These are phyloP conservation scores for Eugnorisma glareosa DNA, from an alignment of 2,888 invertebrate genomes.

Conservation along the genomic window DNA sequence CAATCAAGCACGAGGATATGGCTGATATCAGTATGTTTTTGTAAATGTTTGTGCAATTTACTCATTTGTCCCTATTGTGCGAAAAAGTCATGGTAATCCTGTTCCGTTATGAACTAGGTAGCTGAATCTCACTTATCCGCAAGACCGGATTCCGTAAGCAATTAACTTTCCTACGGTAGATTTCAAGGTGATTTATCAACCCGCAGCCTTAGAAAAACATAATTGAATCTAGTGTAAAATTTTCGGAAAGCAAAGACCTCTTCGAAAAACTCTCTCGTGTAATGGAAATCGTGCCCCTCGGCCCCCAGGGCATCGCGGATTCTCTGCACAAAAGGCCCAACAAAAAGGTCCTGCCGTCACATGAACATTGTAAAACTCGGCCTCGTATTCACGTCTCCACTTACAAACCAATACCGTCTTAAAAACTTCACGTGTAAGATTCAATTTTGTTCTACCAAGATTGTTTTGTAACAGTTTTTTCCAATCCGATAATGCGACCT, in stretches of 20 bases:
- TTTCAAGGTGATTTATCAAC: slow-evolving; percentile 42
- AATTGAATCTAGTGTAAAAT: slow-evolving; percentile 78
- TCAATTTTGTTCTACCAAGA: slow-evolving; percentile 73
- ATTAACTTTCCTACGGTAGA: slow-evolving; percentile 36
- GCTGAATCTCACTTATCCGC: not conserved
- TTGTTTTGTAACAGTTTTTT: slow-evolving; percentile 88
- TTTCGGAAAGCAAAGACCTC: slow-evolving; percentile 81
- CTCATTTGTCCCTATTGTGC: not conserved
- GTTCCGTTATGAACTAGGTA: slow-evolving; percentile 4
- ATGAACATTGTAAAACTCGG: slow-evolving; percentile 90
- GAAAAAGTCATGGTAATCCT: not conserved
- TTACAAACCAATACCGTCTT: slow-evolving; percentile 79
- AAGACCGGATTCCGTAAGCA: slow-evolving; percentile 12
- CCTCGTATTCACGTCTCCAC: slow-evolving; percentile 80
- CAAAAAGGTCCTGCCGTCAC: slow-evolving; percentile 90
- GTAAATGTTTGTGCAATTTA: not conserved
- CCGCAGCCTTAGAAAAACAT: slow-evolving; percentile 60
- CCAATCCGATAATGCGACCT: slow-evolving; percentile 90
- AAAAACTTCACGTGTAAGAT: slow-evolving; percentile 72
- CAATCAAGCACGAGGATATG: not conserved
- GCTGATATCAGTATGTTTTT: not conserved
- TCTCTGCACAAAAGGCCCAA: slow-evolving; percentile 88
- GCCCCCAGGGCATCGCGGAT: slow-evolving; percentile 87
- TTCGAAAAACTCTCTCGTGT: slow-evolving; percentile 87
- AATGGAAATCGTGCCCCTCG: slow-evolving; percentile 88